Evolutionary conservation across 2,113 vertebrate genomes (phyloP), one percentile per base, ranked within the genome.

Genomic region (Aptenodytes patagonicus): DNA sequence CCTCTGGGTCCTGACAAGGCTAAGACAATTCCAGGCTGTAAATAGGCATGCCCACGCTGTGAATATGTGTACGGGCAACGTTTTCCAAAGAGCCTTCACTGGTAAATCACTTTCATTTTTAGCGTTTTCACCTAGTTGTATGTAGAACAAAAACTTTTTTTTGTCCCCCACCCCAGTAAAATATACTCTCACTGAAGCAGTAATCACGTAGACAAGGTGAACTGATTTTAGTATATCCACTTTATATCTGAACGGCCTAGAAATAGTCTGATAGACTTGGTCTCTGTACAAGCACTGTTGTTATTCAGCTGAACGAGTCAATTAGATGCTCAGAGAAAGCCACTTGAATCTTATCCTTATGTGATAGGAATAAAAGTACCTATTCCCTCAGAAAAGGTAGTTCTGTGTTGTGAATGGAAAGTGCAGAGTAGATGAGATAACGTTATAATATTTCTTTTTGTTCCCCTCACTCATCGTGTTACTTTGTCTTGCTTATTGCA

Each of bases 51-150:
- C 12, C 25, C 12, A 17, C 0, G 1, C 7, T 51, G 18, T 47
- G 7, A 65, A 17, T 25, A 21, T 36, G 3, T 24, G 3, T 15
- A 40, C 9, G 2, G 11, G 6, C 24, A 55, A 28, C 1, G 1
- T 75, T 83, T 82, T 73, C 20, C 19, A n/a, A 42, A 61, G 32
- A 82, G 65, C 5, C 1, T n/a, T 51, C 44, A 32, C 9, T 17
- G 28, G 31, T 54, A 47, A 81, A 76, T 28, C 5, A 13, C 5
- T 5, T 7, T n/a, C 13, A 8, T 28, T 60, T 88, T 75, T 46
- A 60, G 11, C n/a, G 69, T 60, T 47, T 38, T 54, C 65, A 69
- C 24, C 9, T 36, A 51, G 11, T 7, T 69, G 6, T 69, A 32
- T 16, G 16, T 8, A 79, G 83, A 82, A 55, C 11, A 62, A 90